phyloP scores from a whole-genome alignment of 2,113 vertebrate genomes.

The Osmerus mordax region DNA sequence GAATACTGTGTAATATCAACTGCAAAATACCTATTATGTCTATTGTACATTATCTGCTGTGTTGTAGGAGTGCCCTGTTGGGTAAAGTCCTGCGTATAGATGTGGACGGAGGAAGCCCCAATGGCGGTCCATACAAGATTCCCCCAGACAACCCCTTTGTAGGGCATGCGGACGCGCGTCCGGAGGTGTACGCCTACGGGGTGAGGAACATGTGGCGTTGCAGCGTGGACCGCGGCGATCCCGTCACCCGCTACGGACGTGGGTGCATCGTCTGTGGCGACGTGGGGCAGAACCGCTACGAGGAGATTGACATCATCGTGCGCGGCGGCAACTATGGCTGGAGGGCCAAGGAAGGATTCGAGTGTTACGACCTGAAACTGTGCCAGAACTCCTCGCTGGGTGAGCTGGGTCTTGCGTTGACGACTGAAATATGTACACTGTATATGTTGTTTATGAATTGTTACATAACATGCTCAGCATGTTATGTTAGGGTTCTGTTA shows the following conservation, averaged over 20 bases:
- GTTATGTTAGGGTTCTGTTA: too few species aligned
- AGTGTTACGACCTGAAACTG: slow-evolving; percentile 92
- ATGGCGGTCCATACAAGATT: slow-evolving; percentile 80
- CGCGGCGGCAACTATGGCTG: slow-evolving; percentile 92
- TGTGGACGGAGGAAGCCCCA: slow-evolving; percentile 75
- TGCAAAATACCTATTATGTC: neutral
- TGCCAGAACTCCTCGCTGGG: slow-evolving; percentile 88
- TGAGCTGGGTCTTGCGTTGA: slow-evolving; percentile 47
- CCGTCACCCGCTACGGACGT: slow-evolving; percentile 75
- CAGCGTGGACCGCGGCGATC: slow-evolving; percentile 88
- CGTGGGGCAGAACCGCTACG: slow-evolving; percentile 94
- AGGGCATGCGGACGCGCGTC: slow-evolving; percentile 72
- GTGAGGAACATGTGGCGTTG: slow-evolving; percentile 98
- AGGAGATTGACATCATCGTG: slow-evolving; percentile 91
- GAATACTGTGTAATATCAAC: too few species aligned
- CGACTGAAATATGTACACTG: too few species aligned
- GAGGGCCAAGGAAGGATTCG: slow-evolving; percentile 93
- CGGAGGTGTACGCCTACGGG: slow-evolving; percentile 88
- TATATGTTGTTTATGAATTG: too few species aligned
- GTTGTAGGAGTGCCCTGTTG: slow-evolving; percentile 81
- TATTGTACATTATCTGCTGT: neutral
- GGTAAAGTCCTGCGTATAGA: slow-evolving; percentile 93
- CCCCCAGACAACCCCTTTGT: slow-evolving; percentile 89
- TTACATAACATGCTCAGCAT: too few species aligned
- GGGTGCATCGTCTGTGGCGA: slow-evolving; percentile 94